Evolutionary conservation across 1,140 invertebrate species (phyloP), one percentile per base, ranked within the genome.

Genomic region (Cotesia vestalis): DNA sequence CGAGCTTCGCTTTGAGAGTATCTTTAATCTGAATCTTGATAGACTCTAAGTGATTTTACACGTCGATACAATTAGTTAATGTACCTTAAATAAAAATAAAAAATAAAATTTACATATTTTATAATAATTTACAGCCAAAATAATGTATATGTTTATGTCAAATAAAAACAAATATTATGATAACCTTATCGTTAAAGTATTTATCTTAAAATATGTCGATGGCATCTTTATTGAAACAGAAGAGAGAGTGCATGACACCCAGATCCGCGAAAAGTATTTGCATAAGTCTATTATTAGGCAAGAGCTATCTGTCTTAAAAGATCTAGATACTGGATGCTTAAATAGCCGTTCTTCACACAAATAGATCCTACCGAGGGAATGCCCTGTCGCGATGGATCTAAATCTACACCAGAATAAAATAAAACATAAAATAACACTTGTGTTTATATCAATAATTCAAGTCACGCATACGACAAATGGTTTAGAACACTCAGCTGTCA

Each of bases 251-350:
- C 14, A 66, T 66, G 46, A 66, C 38, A 46, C 11, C 38, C 46
- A 38, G 63, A 20, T 12, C 14, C 38, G 9, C 17, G 5, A 17
- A 5, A 12, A 66, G 17, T 6, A 20, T 66, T 20, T 20, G 57
- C 57, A 59, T 57, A 17, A 51, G 17, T 34, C 66, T 68, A 68
- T 68, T 55, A 53, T 68, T 68, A 68, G 51, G 4, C 12, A 34
- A 8, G 9, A 59, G 34, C 66, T 57, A 68, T 68, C 53, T 57
- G 53, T 57, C 66, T 38, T 27, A 27, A 20, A 12, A 68, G 66
- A 55, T 68, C 66, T 59, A 68, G 46, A 68, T 68, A 68, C 66
- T 36, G 34, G 11, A 46, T 36, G 52, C 57, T 38, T 51, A 68
- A 68, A 55, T 68, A 68, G 46, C 63, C 35, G 46, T 66, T 17